Conservation (phyloP, 2,888 invertebrate genomes). For the Halocaridina rubra region DNA sequence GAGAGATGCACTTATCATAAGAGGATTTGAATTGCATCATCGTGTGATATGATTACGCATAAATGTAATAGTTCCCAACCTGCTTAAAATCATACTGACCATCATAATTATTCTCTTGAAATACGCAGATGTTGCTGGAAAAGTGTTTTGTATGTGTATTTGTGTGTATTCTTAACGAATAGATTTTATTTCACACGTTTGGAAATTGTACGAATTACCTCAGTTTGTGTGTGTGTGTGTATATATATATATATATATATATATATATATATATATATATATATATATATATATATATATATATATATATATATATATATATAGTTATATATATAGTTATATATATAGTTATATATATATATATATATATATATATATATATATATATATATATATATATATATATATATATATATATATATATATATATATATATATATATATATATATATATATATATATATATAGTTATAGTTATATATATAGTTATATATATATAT, state of each 20-base stretch:
- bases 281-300: constrained; percentile 7
- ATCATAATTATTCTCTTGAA: not conserved
- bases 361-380: constrained; percentile 2
- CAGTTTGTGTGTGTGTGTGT: not conserved
- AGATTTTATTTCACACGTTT: not conserved
- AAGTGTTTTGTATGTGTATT: not conserved
- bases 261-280: constrained; percentile 14
- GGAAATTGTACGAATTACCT: not conserved
- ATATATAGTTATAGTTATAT: constrained; percentile 3
- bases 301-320: too few relatives aligned
- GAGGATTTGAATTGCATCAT: not conserved
- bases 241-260: not conserved
- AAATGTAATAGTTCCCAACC: too few relatives aligned
- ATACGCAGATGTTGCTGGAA: not conserved
- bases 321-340: too few relatives aligned
- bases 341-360: too few relatives aligned
- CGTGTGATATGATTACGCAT: not conserved
- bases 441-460: constrained; percentile 17
- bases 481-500: not conserved
- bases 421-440: not conserved
- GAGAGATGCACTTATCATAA: not conserved
- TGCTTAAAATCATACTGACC: too few relatives aligned
- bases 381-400: constrained; percentile 27
- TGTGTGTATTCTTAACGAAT: not conserved
- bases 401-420: constrained; percentile 18